A percentile compares a stretch with the other conserved stretches of the same genome.
phyloP scores from a whole-genome alignment of 2,797 vertebrate species.

The Avahi laniger region DNA sequence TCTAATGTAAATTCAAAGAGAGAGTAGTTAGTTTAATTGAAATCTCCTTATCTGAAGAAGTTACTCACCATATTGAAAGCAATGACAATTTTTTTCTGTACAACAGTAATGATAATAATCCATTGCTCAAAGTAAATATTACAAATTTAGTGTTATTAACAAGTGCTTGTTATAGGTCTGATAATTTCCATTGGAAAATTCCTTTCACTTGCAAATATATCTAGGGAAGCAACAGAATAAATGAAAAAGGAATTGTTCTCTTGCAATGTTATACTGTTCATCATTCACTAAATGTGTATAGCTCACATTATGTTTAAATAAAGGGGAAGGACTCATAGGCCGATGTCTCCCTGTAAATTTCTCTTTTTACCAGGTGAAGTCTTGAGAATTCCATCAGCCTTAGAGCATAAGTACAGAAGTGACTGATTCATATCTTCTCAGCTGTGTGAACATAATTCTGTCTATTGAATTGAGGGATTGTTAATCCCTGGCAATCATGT shows the following conservation, averaged over 20 bases:
- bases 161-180: background rate
- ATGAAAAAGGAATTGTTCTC: background rate
- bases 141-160: background rate
- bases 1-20: background rate
- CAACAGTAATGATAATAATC: background rate
- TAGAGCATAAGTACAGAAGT: slow-evolving; percentile 78
- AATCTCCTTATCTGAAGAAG: slow-evolving; percentile 21
- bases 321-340: background rate
- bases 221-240: background rate
- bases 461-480: slow-evolving; percentile 77
- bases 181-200: background rate
- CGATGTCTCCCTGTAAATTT: background rate
- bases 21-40: background rate
- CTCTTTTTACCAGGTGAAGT: slow-evolving; percentile 63
- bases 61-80: background rate
- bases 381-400: slow-evolving; percentile 59
- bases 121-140: background rate
- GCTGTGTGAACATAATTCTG: slow-evolving; percentile 82
- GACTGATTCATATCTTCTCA: slow-evolving; percentile 78
- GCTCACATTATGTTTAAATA: background rate
- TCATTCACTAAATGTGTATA: background rate
- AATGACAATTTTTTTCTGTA: background rate
- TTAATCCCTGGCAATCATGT: slow-evolving; percentile 82
- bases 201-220: background rate
- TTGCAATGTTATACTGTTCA: background rate